Evolutionary conservation across 1,140 invertebrate species (phyloP), one percentile per base, ranked within the genome.

Genomic region (Lepidurus couesii): DNA sequence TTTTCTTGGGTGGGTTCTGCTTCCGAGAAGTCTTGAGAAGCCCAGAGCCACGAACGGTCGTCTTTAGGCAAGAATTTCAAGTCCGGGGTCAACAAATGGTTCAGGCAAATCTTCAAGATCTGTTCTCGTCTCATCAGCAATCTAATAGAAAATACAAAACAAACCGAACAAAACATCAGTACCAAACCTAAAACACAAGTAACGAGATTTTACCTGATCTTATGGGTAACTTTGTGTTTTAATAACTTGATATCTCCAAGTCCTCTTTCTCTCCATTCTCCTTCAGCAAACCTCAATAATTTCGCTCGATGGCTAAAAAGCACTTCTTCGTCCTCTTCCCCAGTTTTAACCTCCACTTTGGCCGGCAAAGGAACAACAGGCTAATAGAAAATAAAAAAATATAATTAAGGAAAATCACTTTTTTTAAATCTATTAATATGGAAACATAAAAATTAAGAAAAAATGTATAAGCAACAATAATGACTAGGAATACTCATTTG

Each of bases 191-290:
- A 74, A 43, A 45, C 78, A 79, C 16, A 78, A 34, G 42, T 43
- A 10, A 79, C 7, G 26, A 9, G 6, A 43, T 78, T 75, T 84
- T 84, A 90, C 89, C 92, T 89, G 73, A 93, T 84, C 83, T 92
- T 93, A 10, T 88, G 87, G 3, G 87, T 91, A 42, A 87, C 83
- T 26, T 87, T 89, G 81, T 95, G 89, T 79, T 89, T 89, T 3
- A 97, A 85, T 65, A 98, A 89, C 86, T 96, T 97, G 0, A 97
- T 89, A 82, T 94, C 90, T 6, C 95, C 95, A 44, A 95, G 83
- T 2, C 95, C 95, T 44, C 95, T 87, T 85, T 97, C 95, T 84
- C 96, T 97, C 95, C 95, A 97, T 84, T 97, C 91, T 45, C 88
- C 86, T 77, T 83, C 82, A 79, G 86, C 82, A 82, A 90, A 94